A percentile compares a stretch with the other conserved stretches of the same genome.
Evolutionary conservation across 1,140 invertebrate species (phyloP).

Genomic region (Drosophila pseudoobscura): DNA sequence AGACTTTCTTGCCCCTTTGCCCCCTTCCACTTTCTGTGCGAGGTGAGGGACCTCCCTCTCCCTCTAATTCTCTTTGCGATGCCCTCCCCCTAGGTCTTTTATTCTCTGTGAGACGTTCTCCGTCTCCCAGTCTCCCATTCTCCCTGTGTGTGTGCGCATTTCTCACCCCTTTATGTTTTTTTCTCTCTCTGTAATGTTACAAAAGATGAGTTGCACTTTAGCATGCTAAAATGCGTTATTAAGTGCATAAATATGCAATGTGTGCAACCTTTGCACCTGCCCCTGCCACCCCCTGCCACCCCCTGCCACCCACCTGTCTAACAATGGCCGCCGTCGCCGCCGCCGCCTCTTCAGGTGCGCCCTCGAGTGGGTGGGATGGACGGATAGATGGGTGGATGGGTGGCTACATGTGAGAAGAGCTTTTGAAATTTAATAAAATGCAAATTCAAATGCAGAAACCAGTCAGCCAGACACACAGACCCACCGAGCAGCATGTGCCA

Average conservation of each 20-base stretch:
- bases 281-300: neutral
- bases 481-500: constrained; percentile 41
- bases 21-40: neutral
- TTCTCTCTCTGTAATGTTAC: constrained; percentile 51
- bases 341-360: constrained; percentile 47
- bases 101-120: neutral
- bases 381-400: no score
- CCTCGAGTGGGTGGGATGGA: constrained; percentile 20
- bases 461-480: constrained; percentile 63
- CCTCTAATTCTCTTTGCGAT: neutral
- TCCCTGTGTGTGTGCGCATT: neutral
- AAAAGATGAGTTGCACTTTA: constrained; percentile 80
- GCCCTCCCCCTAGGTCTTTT: no score
- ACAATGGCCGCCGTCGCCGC: constrained; percentile 42
- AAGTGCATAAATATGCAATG: constrained; percentile 82
- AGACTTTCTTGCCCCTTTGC: neutral
- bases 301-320: constrained; percentile 29
- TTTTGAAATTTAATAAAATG: constrained; percentile 82
- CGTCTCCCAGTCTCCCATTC: neutral
- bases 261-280: constrained; percentile 49
- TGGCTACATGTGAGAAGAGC: constrained; percentile 51
- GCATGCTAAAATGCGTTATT: constrained; percentile 82
- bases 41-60: no score
- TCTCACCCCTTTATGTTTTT: neutral
- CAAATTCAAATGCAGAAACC: constrained; percentile 70